Evolutionary conservation across 2,888 invertebrate species (phyloP).

Genomic region (Sarcophaga subvicina): DNA sequence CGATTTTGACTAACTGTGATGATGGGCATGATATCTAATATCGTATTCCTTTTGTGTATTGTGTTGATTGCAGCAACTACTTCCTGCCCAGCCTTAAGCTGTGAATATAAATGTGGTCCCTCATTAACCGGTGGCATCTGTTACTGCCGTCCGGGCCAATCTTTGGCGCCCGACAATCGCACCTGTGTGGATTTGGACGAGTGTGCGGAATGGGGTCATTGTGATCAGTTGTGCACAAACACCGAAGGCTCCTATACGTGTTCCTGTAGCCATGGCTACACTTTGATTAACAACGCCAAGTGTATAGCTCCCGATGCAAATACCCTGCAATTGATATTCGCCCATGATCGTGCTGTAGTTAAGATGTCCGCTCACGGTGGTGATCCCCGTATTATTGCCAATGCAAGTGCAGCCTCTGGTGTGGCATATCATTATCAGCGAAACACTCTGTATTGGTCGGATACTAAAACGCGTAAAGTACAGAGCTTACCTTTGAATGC

Average conservation of each 20-base stretch:
- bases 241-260: constrained; percentile 92
- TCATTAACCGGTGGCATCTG: constrained; percentile 95
- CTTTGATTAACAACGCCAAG: constrained; percentile 84
- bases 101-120: constrained; percentile 95
- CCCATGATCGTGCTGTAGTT: constrained; percentile 88
- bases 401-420: constrained; percentile 92
- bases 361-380: constrained; percentile 87
- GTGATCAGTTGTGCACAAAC: constrained; percentile 97
- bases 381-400: constrained; percentile 86
- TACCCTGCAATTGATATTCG: constrained; percentile 86
- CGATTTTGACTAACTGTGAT: background rate
- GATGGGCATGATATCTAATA: background rate
- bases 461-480: constrained; percentile 92
- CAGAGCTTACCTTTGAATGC: constrained; percentile 82
- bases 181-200: constrained; percentile 97
- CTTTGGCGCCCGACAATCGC: constrained; percentile 91
- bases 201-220: constrained; percentile 95
- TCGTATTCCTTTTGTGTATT: constrained; percentile 11
- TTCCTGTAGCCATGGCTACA: constrained; percentile 91
- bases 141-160: constrained; percentile 92
- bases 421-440: constrained; percentile 91
- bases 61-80: constrained; percentile 85
- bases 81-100: constrained; percentile 92
- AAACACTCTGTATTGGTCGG: constrained; percentile 94
- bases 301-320: constrained; percentile 86